Base-by-base conservation (phyloP, 2,888 invertebrate genomes). In the Hirtodrosophila trivittata region DNA sequence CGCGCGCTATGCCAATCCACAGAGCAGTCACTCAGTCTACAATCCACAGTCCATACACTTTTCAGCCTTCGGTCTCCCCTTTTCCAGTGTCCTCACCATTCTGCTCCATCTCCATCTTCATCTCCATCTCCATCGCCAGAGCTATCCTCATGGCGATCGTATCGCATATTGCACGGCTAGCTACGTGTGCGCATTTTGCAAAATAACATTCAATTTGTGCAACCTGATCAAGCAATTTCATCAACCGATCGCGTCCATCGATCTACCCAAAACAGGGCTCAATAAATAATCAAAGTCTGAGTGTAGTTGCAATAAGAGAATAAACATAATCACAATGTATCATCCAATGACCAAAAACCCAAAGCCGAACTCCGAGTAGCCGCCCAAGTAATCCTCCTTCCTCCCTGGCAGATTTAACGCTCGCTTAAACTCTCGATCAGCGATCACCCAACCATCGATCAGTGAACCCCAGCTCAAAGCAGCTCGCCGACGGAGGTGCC, bases 191-290 rank as follows among this genome's bases (percentile, higher is more conserved):
- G 84, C 87, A 87, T 83, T 86, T 86, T 80, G 66, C 84, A 87
- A 87, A 89, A 89, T 88, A 89, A 89, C 89, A 89, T 88, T 89
- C 89, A 89, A 89, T 89, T 89, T 89, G 89, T 88, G 86, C 85
- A 88, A 88, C 86, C 88, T 88, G 88, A 88, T 88, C 88, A 88
- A 88, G 87, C 86, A 87, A 88, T 88, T 82, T 78, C 75, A 86
- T 87, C 85, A 84, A 74, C 63, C 75, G 71, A 71, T 56, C 56
- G 41, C 18, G 26, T 39, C 41, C 54, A 52, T 57, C 58, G 57
- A 58, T 70, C 52, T 12, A 26, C 38, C 14, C 38, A 52, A 42
- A 30, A 45, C 65, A 49, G 66, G 33, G 62, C 65, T 57, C 60
- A 63, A 77, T 77, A 66, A 77, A 81, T 70, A 77, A 81, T 77